A percentile compares a stretch with the other conserved stretches of the same genome.
phyloP scores from a whole-genome alignment of 2,888 invertebrate genomes.

The Gibbula magus region DNA sequence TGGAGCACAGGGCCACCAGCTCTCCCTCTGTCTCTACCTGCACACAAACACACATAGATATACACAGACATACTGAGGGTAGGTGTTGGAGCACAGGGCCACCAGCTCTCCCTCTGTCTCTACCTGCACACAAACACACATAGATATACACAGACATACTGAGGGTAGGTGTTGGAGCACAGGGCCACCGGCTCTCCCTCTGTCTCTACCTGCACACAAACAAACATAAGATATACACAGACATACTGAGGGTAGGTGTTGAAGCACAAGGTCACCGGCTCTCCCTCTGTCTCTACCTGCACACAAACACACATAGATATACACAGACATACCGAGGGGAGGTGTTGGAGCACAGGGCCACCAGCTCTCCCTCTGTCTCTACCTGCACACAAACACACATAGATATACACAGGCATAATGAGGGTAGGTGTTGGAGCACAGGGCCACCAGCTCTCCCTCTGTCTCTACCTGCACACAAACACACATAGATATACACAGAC shows the following conservation, averaged over 20 bases:
- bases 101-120: too few relatives aligned
- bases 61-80: too few relatives aligned
- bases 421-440: slow-evolving; percentile 69
- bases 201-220: slow-evolving; percentile 64
- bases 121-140: too few relatives aligned
- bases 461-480: slow-evolving; percentile 64
- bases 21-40: slow-evolving; percentile 72
- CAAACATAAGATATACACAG: neutral
- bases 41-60: too few relatives aligned
- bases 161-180: slow-evolving; percentile 66
- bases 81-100: too few relatives aligned
- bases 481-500: too few relatives aligned
- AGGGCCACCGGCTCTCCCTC: slow-evolving; percentile 68
- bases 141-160: slow-evolving; percentile 68
- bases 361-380: too few relatives aligned
- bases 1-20: slow-evolving; percentile 66
- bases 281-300: slow-evolving; percentile 62
- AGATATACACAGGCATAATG: slow-evolving; percentile 65
- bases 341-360: neutral
- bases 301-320: neutral
- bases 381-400: too few relatives aligned
- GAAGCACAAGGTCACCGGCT: neutral
- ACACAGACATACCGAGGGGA: too few relatives aligned
- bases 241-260: neutral
- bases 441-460: slow-evolving; percentile 66